These are phyloP conservation scores for Hirudinaria manillensis DNA, from an alignment of 2,888 invertebrate genomes.

Conservation along the genomic window DNA sequence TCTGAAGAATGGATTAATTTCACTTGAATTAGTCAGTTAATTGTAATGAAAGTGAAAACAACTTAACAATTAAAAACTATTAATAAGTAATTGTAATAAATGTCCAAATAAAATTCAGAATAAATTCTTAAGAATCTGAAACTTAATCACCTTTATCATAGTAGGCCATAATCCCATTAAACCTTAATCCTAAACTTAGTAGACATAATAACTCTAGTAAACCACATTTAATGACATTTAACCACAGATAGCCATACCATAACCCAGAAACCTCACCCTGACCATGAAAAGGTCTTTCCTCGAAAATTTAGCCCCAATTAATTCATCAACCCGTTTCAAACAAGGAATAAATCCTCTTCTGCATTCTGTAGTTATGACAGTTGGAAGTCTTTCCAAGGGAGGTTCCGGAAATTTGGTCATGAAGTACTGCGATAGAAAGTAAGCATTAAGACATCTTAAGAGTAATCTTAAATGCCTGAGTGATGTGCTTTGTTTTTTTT, in stretches of 20 bases:
- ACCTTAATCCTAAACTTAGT: no score
- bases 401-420: slow-evolving; percentile 29
- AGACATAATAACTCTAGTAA: no score
- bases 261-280: slow-evolving; percentile 14
- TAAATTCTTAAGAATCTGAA: not conserved
- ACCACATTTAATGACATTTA: no score
- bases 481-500: no score
- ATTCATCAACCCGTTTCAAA: slow-evolving; percentile 6
- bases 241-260: no score
- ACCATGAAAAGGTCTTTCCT: slow-evolving; percentile 16
- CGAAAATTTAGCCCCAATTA: not conserved
- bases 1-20: slow-evolving; percentile 8
- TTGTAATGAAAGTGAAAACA: no score
- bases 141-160: not conserved
- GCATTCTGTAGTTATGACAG: slow-evolving; percentile 7
- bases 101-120: not conserved
- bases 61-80: not conserved
- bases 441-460: not conserved
- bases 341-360: slow-evolving; percentile 22
- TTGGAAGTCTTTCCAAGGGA: slow-evolving; percentile 22
- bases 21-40: no score
- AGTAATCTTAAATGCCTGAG: no score
- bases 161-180: no score
- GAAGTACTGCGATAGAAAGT: slow-evolving; percentile 25
- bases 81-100: not conserved